Percentiles rank a stretch among this genome's conserved stretches.
phyloP scores from a whole-genome alignment of 2,113 vertebrate genomes.

The Ciconia boyciana region DNA sequence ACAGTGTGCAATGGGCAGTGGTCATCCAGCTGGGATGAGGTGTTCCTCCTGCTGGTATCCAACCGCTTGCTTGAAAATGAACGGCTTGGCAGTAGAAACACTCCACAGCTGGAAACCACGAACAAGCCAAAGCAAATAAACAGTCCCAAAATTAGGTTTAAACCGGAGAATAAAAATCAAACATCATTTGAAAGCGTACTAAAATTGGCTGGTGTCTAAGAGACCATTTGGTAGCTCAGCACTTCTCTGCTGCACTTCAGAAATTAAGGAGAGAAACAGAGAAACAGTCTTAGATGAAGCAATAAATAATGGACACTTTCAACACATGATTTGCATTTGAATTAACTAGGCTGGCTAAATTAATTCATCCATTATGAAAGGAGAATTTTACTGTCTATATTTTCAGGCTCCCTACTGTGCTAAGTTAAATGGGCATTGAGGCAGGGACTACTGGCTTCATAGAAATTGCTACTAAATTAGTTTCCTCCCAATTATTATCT shows the following conservation, averaged over 20 bases:
- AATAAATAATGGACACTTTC: constrained; percentile 62
- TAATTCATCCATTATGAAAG: constrained; percentile 56
- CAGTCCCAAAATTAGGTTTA: background rate
- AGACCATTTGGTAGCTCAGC: constrained; percentile 3
- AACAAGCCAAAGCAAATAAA: constrained; percentile 25
- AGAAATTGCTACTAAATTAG: constrained; percentile 13
- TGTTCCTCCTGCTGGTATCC: background rate
- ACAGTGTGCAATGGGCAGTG: background rate
- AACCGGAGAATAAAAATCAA: background rate
- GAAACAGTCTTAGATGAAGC: constrained; percentile 35
- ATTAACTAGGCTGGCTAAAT: constrained; percentile 57
- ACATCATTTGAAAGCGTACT: background rate
- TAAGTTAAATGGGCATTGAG: constrained; percentile 11
- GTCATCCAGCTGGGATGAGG: background rate
- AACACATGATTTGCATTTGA: constrained; percentile 59
- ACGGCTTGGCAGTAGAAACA: background rate
- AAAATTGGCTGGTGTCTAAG: constrained; percentile 14
- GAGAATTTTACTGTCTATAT: constrained; percentile 48
- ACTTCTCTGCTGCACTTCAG: constrained; percentile 14
- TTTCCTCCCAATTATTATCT: background rate
- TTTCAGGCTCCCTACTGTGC: constrained; percentile 27
- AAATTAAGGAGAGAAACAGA: constrained; percentile 35
- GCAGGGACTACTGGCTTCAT: background rate
- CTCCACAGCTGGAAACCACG: background rate
- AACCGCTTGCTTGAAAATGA: background rate